Evolutionary conservation across 2,113 vertebrate genomes (phyloP), one percentile per base, ranked within the genome.

Genomic region (Lepidothrix coronata): DNA sequence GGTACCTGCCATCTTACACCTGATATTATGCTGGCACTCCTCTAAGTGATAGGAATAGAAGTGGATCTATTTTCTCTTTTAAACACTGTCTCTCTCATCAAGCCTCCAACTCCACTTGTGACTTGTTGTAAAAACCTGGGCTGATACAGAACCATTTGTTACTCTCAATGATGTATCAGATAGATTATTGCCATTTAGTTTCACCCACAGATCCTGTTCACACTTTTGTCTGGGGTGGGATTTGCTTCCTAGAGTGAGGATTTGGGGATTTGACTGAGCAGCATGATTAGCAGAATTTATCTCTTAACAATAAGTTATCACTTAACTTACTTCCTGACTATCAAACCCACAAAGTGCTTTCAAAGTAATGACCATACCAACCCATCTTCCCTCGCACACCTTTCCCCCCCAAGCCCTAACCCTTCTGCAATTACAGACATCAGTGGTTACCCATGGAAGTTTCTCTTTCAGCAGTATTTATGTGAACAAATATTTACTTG

Each of bases 401-500:
- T 58, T 51, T 71, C 14, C 5, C 16, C 46, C 1, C 3, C n/a
- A 59, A 83, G 27, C 23, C 37, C 52, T 52, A 71, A 11, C 25
- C 39, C 58, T 84, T 61, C 66, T 71, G 48, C 65, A 91, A 28
- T 44, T 85, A 52, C 58, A 37, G 23, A 58, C 49, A 31, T 62
- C 76, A 74, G 88, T 46, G 78, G 77, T 80, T 94, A 80, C 75
- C 81, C 41, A 44, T 90, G 75, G 88, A 88, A 90, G 52, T 90
- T 79, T 93, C 88, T 78, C 80, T 88, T 95, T 65, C 85, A 84
- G 74, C 44, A 91, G 43, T 52, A 83, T 90, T 96, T 94, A 85
- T 74, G 73, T 91, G 95, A 95, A 94, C 58, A 97, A 91, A 94
- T 68, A 87, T 77, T 94, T 96, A 43, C 79, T 93, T 93, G 81